Evolutionary conservation across 2,797 vertebrate genomes (phyloP).

Genomic region (Crocidura indochinensis): DNA sequence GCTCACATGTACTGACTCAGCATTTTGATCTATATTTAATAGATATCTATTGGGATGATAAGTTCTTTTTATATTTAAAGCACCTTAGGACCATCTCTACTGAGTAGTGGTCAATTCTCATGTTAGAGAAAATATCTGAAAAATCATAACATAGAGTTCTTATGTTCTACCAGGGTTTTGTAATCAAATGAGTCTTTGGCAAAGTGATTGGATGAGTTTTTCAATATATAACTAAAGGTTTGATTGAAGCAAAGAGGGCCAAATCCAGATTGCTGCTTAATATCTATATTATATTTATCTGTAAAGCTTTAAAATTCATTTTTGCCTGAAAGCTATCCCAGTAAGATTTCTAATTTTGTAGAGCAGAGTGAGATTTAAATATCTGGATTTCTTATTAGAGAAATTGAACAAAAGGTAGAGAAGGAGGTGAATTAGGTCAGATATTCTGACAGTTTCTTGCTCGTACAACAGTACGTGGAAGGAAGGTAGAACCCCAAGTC

Average conservation of each 20-base stretch:
- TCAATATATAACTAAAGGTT: not conserved
- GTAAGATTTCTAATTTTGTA: not conserved
- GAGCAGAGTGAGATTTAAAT: not conserved
- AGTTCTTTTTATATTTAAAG: constrained; percentile 10
- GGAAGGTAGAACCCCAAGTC: not conserved
- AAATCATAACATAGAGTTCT: not conserved
- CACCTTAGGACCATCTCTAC: not conserved
- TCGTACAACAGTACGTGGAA: not conserved
- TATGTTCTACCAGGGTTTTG: not conserved
- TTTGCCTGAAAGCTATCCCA: not conserved
- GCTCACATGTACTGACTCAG: not conserved
- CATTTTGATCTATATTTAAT: not conserved
- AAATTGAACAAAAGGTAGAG: not conserved
- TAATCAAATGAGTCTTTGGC: constrained; percentile 1
- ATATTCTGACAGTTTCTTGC: not conserved
- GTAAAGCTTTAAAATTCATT: constrained; percentile 24
- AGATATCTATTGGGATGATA: not conserved
- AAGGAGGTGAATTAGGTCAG: not conserved
- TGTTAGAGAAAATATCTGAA: not conserved
- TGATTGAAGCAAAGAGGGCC: constrained; percentile 3
- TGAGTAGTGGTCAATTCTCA: not conserved
- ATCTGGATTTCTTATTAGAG: not conserved
- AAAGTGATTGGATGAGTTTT: not conserved
- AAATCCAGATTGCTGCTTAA: not conserved
- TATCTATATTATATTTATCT: not conserved